Percentiles rank a stretch among this genome's conserved stretches.
Conservation (phyloP, 2,888 invertebrate genomes). For the Drosophila formosana region DNA sequence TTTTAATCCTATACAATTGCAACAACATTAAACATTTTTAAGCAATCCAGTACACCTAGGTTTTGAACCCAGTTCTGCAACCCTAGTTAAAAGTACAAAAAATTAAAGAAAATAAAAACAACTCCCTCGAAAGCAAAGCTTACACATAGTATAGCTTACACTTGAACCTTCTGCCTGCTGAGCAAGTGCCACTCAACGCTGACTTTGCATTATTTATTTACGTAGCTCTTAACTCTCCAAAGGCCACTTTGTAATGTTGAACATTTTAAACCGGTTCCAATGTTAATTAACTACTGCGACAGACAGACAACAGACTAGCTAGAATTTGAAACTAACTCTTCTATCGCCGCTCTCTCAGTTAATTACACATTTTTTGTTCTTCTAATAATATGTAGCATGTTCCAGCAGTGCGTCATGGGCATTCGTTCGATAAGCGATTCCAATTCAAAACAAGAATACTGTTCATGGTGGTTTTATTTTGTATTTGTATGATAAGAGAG, state of each 20-base stretch:
- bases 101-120: background rate
- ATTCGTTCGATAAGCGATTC: background rate
- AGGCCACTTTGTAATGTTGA: slow-evolving; percentile 11
- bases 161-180: slow-evolving; percentile 13
- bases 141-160: slow-evolving; percentile 3
- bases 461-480: background rate
- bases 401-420: slow-evolving; percentile 16
- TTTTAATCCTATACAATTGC: too few relatives aligned
- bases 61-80: background rate
- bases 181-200: slow-evolving; percentile 32
- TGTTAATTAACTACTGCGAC: slow-evolving; percentile 21
- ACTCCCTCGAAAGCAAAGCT: slow-evolving; percentile 3
- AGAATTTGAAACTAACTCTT: background rate
- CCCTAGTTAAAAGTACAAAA: slow-evolving; percentile 7
- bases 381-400: slow-evolving; percentile 7
- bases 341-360: background rate
- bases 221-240: slow-evolving; percentile 7
- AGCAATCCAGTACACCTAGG: too few relatives aligned
- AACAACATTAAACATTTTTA: too few relatives aligned
- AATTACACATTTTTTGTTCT: slow-evolving; percentile 3
- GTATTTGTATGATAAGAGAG: slow-evolving; percentile 16
- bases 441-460: background rate
- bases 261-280: slow-evolving; percentile 34
- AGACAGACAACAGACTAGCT: background rate
- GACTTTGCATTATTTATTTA: slow-evolving; percentile 35